phyloP scores from a whole-genome alignment of 2,113 vertebrate species.

The Pachycephala philippinensis region DNA sequence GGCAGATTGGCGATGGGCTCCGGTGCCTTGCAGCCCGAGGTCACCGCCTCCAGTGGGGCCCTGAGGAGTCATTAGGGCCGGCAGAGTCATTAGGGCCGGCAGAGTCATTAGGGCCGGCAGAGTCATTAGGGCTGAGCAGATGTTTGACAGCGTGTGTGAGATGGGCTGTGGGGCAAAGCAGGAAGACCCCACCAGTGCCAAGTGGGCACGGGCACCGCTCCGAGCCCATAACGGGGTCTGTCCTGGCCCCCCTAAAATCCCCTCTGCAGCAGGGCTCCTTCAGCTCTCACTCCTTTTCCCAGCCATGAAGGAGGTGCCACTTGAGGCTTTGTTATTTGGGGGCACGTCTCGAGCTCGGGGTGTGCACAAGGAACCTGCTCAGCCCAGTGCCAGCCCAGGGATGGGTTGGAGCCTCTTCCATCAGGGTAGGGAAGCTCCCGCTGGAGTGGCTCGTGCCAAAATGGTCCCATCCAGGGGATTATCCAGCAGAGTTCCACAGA shows the following conservation, averaged over 20 bases:
- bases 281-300: not conserved
- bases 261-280: not conserved
- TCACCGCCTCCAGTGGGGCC: not conserved
- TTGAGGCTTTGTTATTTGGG: accelerated
- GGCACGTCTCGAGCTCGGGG: accelerated
- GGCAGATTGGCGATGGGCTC: conserved; percentile 28
- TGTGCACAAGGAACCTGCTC: not conserved
- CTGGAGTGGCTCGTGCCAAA: not conserved
- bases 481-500: not conserved
- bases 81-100: not conserved
- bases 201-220: accelerated
- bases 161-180: not conserved
- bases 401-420: not conserved
- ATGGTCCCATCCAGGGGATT: not conserved
- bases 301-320: no score
- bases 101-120: not conserved
- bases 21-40: not conserved
- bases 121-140: not conserved
- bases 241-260: not conserved
- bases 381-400: accelerated
- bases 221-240: accelerated
- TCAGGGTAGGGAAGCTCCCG: not conserved
- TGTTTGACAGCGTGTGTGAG: not conserved
- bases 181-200: not conserved
- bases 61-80: not conserved